Conservation (phyloP, 1,140 invertebrate species). For the Coboldia fuscipes region DNA sequence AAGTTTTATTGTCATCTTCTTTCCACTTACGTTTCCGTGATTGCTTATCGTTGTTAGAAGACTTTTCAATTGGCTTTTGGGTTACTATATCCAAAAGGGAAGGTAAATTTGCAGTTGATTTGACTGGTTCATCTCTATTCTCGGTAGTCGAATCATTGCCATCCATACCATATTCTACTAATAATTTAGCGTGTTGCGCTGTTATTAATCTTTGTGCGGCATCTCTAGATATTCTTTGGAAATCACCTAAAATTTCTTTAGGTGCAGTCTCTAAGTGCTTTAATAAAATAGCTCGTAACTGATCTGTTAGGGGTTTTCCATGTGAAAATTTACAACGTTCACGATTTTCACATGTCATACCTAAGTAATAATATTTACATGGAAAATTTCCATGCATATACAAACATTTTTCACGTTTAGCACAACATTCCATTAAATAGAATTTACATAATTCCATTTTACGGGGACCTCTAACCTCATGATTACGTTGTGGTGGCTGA, state of each 20-base stretch:
- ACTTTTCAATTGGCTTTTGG: constrained; percentile 9
- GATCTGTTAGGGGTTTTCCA: constrained; percentile 54
- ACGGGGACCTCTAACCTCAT: constrained; percentile 55
- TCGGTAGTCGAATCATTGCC: background rate
- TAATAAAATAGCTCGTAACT: constrained; percentile 39
- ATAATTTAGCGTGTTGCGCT: constrained; percentile 39
- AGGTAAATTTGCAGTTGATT: constrained; percentile 9
- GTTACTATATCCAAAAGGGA: constrained; percentile 19
- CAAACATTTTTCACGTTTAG: constrained; percentile 84
- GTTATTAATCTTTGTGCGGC: constrained; percentile 48
- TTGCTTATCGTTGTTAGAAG: background rate
- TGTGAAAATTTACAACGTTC: constrained; percentile 86
- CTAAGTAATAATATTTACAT: constrained; percentile 92
- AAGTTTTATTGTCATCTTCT: background rate
- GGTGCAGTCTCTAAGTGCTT: constrained; percentile 78
- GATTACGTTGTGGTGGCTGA: constrained; percentile 16
- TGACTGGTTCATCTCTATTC: background rate
- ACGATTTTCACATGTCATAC: constrained; percentile 60
- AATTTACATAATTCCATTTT: constrained; percentile 95
- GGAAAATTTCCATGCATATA: constrained; percentile 96
- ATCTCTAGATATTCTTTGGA: constrained; percentile 56
- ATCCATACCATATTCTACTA: constrained; percentile 25
- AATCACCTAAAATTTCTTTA: constrained; percentile 73
- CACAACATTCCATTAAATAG: constrained; percentile 87
- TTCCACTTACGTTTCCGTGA: constrained; percentile 18